Percentiles rank a stretch among this genome's conserved stretches.
phyloP scores from a whole-genome alignment of 2,888 invertebrate genomes.

The Emmelina monodactyla region DNA sequence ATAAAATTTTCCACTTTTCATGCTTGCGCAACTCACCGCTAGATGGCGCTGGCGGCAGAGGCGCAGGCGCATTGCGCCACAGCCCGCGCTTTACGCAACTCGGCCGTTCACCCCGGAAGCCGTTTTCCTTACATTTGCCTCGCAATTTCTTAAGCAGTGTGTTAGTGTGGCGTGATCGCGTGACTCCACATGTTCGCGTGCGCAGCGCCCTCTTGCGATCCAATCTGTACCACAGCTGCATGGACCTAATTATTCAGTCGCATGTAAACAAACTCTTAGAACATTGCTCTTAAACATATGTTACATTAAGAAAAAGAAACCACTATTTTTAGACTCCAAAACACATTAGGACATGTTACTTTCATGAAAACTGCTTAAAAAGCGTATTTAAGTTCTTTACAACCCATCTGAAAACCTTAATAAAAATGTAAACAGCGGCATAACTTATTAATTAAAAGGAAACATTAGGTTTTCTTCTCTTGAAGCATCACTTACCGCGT shows the following conservation, averaged over 20 bases:
- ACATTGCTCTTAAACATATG: constrained; percentile 17
- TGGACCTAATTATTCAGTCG: constrained; percentile 40
- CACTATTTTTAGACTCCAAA: background rate
- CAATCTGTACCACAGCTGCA: constrained; percentile 31
- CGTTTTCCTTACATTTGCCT: constrained; percentile 62
- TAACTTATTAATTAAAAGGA: too few relatives aligned
- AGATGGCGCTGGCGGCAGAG: constrained; percentile 35
- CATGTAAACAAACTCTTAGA: constrained; percentile 30
- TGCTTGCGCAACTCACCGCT: constrained; percentile 19
- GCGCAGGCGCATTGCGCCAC: constrained; percentile 46
- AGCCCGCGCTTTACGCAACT: constrained; percentile 56
- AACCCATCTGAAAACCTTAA: background rate
- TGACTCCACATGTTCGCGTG: constrained; percentile 45
- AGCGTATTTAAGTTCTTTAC: background rate
- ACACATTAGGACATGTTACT: background rate
- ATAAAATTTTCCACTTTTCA: too few relatives aligned
- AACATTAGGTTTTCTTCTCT: background rate
- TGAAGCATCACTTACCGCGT: constrained; percentile 2
- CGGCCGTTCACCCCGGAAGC: constrained; percentile 64
- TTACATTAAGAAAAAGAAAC: too few relatives aligned
- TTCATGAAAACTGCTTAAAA: background rate
- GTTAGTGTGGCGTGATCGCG: constrained; percentile 56
- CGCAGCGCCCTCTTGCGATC: constrained; percentile 31
- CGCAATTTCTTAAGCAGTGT: constrained; percentile 59
- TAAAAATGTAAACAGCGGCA: too few relatives aligned